Conservation (phyloP, 2,113 vertebrate genomes). For the Prolemur simus region DNA sequence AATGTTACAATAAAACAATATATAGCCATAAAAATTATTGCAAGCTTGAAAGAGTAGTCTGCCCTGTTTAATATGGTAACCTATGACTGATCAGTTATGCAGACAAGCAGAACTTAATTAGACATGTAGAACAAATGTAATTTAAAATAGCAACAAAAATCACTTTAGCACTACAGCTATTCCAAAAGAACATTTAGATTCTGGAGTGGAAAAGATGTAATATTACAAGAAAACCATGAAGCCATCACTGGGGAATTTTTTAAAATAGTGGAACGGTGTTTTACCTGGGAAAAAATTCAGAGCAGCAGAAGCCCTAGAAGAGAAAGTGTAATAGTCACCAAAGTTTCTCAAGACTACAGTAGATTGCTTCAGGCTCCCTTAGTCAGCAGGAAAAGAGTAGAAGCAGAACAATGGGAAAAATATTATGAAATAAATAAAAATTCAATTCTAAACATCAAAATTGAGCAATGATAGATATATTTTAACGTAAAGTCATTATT, state of each 20-base stretch:
- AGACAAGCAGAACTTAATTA: constrained; percentile 65
- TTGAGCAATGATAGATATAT: neutral
- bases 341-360: neutral
- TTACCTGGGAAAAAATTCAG: neutral
- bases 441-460: constrained; percentile 12
- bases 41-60: constrained; percentile 13
- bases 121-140: constrained; percentile 60
- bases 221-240: constrained; percentile 27
- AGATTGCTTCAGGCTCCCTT: neutral
- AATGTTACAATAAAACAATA: neutral
- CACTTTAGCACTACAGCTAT: constrained; percentile 25
- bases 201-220: neutral
- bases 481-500: neutral
- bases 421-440: constrained; percentile 38
- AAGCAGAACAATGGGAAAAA: neutral
- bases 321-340: neutral
- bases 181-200: neutral
- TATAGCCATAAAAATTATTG: neutral
- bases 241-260: neutral
- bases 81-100: constrained; percentile 48
- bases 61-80: neutral
- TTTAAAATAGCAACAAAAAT: constrained; percentile 57
- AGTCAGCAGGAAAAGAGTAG: neutral
- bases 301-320: neutral
- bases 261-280: neutral